These are phyloP conservation scores for Synergus gifuensis DNA, from an alignment of 2,888 invertebrate genomes.

Conservation along the genomic window DNA sequence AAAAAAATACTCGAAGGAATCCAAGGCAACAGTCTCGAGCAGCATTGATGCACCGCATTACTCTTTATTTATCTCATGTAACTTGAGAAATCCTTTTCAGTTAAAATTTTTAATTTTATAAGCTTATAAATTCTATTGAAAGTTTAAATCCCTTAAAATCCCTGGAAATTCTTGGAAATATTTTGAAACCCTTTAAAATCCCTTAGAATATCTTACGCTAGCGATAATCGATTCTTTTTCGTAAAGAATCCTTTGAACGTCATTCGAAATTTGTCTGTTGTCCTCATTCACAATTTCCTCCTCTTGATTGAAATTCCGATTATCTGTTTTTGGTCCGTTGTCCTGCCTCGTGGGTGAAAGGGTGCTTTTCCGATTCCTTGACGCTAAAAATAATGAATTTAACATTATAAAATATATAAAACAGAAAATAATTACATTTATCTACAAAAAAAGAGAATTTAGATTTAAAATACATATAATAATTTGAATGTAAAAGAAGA, in stretches of 20 bases:
- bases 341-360: neutral
- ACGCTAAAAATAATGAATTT: neutral
- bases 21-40: too few species aligned
- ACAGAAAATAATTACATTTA: neutral
- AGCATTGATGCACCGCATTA: too few species aligned
- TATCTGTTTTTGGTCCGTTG: conserved; percentile 27
- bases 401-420: neutral
- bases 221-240: conserved; percentile 18
- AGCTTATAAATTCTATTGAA: too few species aligned
- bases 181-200: too few species aligned
- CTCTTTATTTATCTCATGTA: too few species aligned
- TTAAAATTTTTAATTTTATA: too few species aligned
- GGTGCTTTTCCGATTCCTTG: conserved; percentile 20
- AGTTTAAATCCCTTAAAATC: too few species aligned
- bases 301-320: conserved; percentile 40
- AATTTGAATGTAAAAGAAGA: neutral
- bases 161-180: too few species aligned
- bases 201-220: neutral
- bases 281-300: conserved; percentile 43
- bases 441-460: conserved; percentile 5
- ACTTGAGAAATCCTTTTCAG: too few species aligned
- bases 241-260: conserved; percentile 35
- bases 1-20: too few species aligned
- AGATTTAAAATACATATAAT: neutral
- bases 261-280: conserved; percentile 41